Evolutionary conservation across 37 sponge, comb jelly and placozoan species (phyloP).

Genomic region (Axinella damicornis): DNA sequence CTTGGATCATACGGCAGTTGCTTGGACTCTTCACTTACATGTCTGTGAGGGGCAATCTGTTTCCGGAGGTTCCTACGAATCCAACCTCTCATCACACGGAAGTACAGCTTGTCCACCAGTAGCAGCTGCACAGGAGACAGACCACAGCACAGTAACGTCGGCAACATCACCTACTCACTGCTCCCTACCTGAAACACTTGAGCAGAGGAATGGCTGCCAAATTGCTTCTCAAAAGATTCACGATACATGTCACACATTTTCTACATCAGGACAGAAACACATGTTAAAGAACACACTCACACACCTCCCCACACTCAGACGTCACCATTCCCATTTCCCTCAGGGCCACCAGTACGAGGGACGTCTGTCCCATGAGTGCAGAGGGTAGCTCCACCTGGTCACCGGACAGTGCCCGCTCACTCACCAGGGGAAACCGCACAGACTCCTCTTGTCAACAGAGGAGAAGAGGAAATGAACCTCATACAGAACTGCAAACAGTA

Average conservation of each 20-base stretch:
- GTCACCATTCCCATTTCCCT: slow-evolving; percentile 40
- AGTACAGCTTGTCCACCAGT: slow-evolving; percentile 30
- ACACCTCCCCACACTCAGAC: no score
- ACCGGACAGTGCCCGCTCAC: slow-evolving; percentile 8
- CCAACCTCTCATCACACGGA: neutral
- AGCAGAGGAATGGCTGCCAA: neutral
- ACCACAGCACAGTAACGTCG: neutral
- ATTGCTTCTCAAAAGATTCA: slow-evolving; percentile 26
- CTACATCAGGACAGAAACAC: no score
- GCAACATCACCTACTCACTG: neutral
- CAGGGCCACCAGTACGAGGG: slow-evolving; percentile 29
- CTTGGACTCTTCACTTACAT: slow-evolving; percentile 27
- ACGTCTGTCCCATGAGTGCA: neutral
- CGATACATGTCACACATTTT: slow-evolving; percentile 44
- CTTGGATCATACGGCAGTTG: no score
- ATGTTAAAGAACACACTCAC: no score
- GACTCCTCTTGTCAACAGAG: slow-evolving; percentile 32
- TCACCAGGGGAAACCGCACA: slow-evolving; percentile 9
- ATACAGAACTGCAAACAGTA: no score
- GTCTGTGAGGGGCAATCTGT: slow-evolving; percentile 12
- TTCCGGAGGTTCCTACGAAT: slow-evolving; percentile 39
- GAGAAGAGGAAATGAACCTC: no score
- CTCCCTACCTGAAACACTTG: slow-evolving; percentile 20
- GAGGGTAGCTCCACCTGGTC: slow-evolving; percentile 9
- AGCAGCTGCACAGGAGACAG: slow-evolving; percentile 6